Evolutionary conservation across 2,797 vertebrate species (phyloP).

Genomic region (Tiaroga cobitis): DNA sequence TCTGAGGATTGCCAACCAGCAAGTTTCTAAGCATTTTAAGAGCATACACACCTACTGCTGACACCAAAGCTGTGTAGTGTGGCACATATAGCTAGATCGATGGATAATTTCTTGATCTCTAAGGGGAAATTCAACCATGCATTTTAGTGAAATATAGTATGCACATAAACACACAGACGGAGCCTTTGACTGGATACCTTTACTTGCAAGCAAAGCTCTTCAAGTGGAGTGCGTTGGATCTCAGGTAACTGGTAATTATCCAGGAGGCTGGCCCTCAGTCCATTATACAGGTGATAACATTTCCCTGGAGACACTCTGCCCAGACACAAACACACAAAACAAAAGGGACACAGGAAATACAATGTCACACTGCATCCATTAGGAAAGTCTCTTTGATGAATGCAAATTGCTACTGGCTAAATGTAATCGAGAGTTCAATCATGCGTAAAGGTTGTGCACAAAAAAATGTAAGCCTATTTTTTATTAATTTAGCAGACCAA

Average conservation of each 20-base stretch:
- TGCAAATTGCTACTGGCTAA: slow-evolving; percentile 7
- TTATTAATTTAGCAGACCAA: not conserved
- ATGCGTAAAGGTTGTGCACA: not conserved
- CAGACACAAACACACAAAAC: slow-evolving; percentile 15
- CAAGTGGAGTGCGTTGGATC: slow-evolving; percentile 94
- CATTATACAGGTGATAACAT: slow-evolving; percentile 96
- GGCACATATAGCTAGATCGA: not conserved
- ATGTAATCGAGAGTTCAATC: not conserved
- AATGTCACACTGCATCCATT: slow-evolving; percentile 1
- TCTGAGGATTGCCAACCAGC: not conserved
- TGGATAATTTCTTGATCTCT: not conserved
- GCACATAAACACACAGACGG: not conserved
- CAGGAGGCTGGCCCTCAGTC: slow-evolving; percentile 90
- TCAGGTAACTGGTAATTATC: slow-evolving; percentile 96
- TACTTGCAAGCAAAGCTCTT: slow-evolving; percentile 97
- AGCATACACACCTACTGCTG: slow-evolving; percentile 27
- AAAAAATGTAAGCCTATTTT: not conserved
- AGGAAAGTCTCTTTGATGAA: slow-evolving; percentile 3
- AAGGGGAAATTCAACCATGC: not conserved
- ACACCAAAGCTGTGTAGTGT: not conserved
- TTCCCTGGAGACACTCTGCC: slow-evolving; percentile 92
- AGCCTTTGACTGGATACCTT: slow-evolving; percentile 79
- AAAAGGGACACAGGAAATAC: not conserved
- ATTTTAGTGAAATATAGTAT: not conserved
- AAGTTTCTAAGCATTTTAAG: not conserved